These are phyloP conservation scores for Drosophila kepulauana DNA, from an alignment of 1,140 invertebrate species.

Conservation along the genomic window DNA sequence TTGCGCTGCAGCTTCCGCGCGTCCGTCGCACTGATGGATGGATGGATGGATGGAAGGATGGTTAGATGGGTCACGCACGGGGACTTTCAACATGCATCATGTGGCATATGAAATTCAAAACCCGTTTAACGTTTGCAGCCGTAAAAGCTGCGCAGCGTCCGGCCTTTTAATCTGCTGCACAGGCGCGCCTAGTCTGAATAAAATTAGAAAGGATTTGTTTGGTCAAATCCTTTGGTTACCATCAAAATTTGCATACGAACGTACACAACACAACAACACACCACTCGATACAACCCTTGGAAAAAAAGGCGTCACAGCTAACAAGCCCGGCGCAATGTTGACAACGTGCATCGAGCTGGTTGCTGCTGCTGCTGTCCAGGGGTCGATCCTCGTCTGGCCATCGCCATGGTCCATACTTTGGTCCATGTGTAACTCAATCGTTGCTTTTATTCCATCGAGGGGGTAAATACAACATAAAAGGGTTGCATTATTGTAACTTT, in stretches of 20 bases:
- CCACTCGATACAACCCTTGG: slow-evolving; percentile 32
- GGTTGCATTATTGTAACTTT: slow-evolving; percentile 76
- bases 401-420: slow-evolving; percentile 34
- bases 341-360: slow-evolving; percentile 29
- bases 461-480: slow-evolving; percentile 55
- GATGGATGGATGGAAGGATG: slow-evolving; percentile 43
- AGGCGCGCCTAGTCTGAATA: slow-evolving; percentile 50
- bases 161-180: slow-evolving; percentile 74
- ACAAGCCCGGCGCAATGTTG: slow-evolving; percentile 55
- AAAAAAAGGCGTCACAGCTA: slow-evolving; percentile 58
- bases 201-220: slow-evolving; percentile 80
- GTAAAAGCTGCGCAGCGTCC: slow-evolving; percentile 71
- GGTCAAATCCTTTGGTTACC: slow-evolving; percentile 69
- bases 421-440: slow-evolving; percentile 65
- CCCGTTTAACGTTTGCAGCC: slow-evolving; percentile 54
- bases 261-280: not conserved
- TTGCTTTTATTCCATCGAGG: slow-evolving; percentile 11
- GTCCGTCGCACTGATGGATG: slow-evolving; percentile 61
- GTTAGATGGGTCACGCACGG: slow-evolving; percentile 69
- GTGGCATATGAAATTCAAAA: slow-evolving; percentile 75
- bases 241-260: slow-evolving; percentile 63
- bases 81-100: slow-evolving; percentile 46
- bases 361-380: slow-evolving; percentile 41
- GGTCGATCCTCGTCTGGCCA: slow-evolving; percentile 46
- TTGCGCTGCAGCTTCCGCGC: slow-evolving; percentile 61